A percentile compares a stretch with the other conserved stretches of the same genome.
Evolutionary conservation across 2,888 invertebrate genomes (phyloP).

Genomic region (Rotaria macrura): DNA sequence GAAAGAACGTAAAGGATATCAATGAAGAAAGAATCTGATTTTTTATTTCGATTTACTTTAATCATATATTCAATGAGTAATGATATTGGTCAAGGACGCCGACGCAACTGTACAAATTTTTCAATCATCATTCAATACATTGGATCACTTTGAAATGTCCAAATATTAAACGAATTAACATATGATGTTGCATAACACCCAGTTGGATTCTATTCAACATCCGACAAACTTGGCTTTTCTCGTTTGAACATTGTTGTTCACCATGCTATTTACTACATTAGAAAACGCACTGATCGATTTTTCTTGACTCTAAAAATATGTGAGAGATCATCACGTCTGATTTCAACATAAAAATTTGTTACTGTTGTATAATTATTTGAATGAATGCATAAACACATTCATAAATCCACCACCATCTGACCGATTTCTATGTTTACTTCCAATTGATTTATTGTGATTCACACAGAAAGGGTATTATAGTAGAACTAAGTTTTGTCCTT

Average conservation of each 20-base stretch:
- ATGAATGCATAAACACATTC: too few species aligned
- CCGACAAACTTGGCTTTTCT: constrained; percentile 80
- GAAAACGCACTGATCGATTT: too few species aligned
- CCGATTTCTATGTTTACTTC: too few species aligned
- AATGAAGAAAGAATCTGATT: neutral
- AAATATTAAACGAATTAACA: constrained; percentile 88
- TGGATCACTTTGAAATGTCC: constrained; percentile 82
- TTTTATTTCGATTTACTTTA: constrained; percentile 42
- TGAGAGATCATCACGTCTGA: too few species aligned
- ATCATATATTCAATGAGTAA: constrained; percentile 71
- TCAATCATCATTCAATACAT: constrained; percentile 73
- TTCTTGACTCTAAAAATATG: too few species aligned
- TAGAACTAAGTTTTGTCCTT: too few species aligned
- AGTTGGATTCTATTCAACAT: constrained; percentile 98
- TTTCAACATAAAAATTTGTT: too few species aligned
- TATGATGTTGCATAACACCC: constrained; percentile 92
- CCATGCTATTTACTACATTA: neutral
- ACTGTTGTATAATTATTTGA: too few species aligned
- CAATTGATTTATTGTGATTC: too few species aligned
- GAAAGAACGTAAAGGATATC: too few species aligned
- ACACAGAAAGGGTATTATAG: too few species aligned
- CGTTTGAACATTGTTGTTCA: constrained; percentile 68
- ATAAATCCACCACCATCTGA: too few species aligned
- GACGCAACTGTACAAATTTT: constrained; percentile 81
- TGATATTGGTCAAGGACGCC: constrained; percentile 84